Conservation (phyloP, 2,888 invertebrate genomes). For the Dasypogon diadema region DNA sequence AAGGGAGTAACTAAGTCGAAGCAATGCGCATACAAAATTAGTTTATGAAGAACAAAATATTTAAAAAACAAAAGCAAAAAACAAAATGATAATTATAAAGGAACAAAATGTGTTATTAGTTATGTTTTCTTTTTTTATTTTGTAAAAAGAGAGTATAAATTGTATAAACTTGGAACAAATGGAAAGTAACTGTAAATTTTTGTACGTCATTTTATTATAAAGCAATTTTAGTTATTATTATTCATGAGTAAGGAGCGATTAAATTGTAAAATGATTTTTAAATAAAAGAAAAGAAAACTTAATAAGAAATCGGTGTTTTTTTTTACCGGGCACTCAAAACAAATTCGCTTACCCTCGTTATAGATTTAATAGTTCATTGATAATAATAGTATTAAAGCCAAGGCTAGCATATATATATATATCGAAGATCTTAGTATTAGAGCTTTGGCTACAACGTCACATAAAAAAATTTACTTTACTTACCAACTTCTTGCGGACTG, state of each 20-base stretch:
- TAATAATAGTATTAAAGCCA: no score
- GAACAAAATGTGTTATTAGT: slow-evolving; percentile 26
- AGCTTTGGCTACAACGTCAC: no score
- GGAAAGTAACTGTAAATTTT: slow-evolving; percentile 45
- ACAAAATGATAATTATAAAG: background rate
- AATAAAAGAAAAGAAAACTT: slow-evolving; percentile 13
- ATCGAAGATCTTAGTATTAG: no score
- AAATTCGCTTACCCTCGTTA: no score
- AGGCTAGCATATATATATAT: no score
- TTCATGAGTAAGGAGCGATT: slow-evolving; percentile 38
- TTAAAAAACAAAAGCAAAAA: background rate
- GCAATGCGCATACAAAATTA: background rate
- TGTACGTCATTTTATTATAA: slow-evolving; percentile 48
- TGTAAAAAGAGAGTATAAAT: slow-evolving; percentile 14
- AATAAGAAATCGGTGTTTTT: background rate
- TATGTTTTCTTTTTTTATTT: slow-evolving; percentile 16
- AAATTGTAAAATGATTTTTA: slow-evolving; percentile 48
- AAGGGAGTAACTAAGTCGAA: slow-evolving; percentile 36
- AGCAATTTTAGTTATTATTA: slow-evolving; percentile 36
- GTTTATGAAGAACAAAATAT: background rate
- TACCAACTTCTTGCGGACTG: no score
- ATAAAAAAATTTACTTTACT: no score
- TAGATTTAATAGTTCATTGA: no score
- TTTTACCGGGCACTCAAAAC: no score
- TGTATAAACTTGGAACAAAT: slow-evolving; percentile 26